Evolutionary conservation across 2,113 vertebrate genomes (phyloP), one percentile per base, ranked within the genome.

Genomic region (Zeus faber): DNA sequence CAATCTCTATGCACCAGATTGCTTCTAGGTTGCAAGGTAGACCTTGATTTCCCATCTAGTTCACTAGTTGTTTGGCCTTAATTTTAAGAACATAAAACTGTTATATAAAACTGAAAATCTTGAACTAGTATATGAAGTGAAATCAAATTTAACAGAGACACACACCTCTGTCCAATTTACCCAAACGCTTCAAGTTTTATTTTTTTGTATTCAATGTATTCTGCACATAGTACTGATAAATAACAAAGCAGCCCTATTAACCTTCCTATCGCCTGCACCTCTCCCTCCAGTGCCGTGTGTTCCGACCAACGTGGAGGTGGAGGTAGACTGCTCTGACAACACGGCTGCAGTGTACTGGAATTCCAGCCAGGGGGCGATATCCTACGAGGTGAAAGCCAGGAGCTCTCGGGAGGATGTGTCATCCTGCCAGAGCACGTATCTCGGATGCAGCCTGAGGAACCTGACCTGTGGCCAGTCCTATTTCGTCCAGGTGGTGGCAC

Each of bases 251-350:
- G 17, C 2, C 0, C 17, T 23, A 22, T n/a, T n/a, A n/a, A n/a
- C n/a, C n/a, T n/a, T n/a, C 16, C 22, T 18, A 9, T 2, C 47
- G 3, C 35, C 23, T 27, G 0, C 49, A 14, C 4, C 10, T 70
- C 18, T 48, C 11, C 9, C 33, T 57, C 17, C 67, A 91, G 90
- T 75, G 16, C 89, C 89, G 4, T 92, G 91, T 47, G 63, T 86
- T 62, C 91, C 91, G 0, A 56, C 64, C 25, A 70, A 76, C 20
- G 77, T 91, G 56, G 23, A 50, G 1, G 76, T 80, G 14, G 3
- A 16, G 4, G 31, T 88, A 25, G 37, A 85, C 52, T 92, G 91
- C 58, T 49, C 62, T 10, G 54, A 24, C 9, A 84, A 88, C 21
- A 6, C 76, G 23, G 88, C 79, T 0, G 4, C 48, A 0, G 85